A percentile compares a stretch with the other conserved stretches of the same genome.
phyloP scores from a whole-genome alignment of 2,888 invertebrate genomes.

The Pterostichus niger region DNA sequence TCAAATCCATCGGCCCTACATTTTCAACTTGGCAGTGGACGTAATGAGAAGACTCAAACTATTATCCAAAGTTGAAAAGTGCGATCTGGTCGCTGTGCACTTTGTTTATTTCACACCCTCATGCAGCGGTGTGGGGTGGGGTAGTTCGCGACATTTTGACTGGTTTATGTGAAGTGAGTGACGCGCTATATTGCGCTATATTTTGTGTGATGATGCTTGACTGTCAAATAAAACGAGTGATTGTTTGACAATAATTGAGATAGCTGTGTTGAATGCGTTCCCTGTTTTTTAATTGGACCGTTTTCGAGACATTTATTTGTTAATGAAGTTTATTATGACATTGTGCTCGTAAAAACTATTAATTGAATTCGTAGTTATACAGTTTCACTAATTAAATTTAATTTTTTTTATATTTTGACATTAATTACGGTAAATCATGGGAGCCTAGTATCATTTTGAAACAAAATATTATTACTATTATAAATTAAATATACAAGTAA shows the following conservation, averaged over 20 bases:
- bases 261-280: constrained; percentile 12
- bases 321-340: constrained; percentile 44
- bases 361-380: too few relatives aligned
- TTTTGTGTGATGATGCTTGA: constrained; percentile 42
- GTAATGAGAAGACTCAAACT: neutral
- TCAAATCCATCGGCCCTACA: too few relatives aligned
- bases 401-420: too few relatives aligned
- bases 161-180: constrained; percentile 25
- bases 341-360: too few relatives aligned
- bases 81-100: neutral
- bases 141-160: neutral
- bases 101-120: constrained; percentile 9
- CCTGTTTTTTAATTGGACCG: constrained; percentile 47
- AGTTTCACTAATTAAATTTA: too few relatives aligned
- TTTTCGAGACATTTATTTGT: constrained; percentile 25
- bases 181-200: constrained; percentile 35
- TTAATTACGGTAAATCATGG: too few relatives aligned
- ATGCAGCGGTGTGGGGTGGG: neutral
- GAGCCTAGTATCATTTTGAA: too few relatives aligned
- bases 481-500: too few relatives aligned
- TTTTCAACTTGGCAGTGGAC: neutral
- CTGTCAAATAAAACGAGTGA: constrained; percentile 51
- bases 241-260: constrained; percentile 47
- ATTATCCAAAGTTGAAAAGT: neutral
- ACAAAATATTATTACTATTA: too few relatives aligned